phyloP scores from a whole-genome alignment of 2,113 vertebrate genomes.

The Apodemus speciosus region DNA sequence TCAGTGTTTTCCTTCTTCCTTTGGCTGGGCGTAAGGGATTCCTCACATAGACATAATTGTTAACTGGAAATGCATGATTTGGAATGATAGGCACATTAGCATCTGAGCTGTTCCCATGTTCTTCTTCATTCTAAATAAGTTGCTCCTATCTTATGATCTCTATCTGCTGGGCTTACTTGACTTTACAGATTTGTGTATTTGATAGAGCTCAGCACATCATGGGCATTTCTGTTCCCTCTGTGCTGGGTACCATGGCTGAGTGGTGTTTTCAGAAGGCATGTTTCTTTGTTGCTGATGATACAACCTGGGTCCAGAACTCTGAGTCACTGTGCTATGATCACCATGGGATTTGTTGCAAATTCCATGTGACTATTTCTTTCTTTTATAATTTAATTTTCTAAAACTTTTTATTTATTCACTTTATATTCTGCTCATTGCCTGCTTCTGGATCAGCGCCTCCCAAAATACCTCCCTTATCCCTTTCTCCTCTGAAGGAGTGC shows the following conservation, averaged over 20 bases:
- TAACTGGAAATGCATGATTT: neutral
- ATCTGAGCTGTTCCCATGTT: neutral
- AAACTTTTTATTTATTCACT: too few species aligned
- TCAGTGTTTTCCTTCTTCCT: neutral
- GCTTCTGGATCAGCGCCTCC: too few species aligned
- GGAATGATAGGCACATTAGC: too few species aligned
- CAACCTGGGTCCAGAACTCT: neutral
- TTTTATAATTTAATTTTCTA: too few species aligned
- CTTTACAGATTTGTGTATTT: neutral
- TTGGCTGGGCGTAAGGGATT: neutral
- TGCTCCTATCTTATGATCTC: neutral
- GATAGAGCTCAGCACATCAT: neutral
- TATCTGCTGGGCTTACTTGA: neutral
- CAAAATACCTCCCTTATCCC: too few species aligned
- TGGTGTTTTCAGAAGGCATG: neutral
- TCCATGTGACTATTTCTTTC: neutral
- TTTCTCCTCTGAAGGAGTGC: too few species aligned
- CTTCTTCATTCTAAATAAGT: neutral
- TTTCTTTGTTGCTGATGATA: neutral
- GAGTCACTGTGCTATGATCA: neutral
- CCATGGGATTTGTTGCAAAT: neutral
- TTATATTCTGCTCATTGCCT: too few species aligned
- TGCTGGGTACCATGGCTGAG: neutral
- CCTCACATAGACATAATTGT: neutral
- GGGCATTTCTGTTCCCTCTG: neutral